Percentiles rank a stretch among this genome's conserved stretches.
Evolutionary conservation across 2,888 invertebrate genomes (phyloP).

Genomic region (Calameuta filiformis): DNA sequence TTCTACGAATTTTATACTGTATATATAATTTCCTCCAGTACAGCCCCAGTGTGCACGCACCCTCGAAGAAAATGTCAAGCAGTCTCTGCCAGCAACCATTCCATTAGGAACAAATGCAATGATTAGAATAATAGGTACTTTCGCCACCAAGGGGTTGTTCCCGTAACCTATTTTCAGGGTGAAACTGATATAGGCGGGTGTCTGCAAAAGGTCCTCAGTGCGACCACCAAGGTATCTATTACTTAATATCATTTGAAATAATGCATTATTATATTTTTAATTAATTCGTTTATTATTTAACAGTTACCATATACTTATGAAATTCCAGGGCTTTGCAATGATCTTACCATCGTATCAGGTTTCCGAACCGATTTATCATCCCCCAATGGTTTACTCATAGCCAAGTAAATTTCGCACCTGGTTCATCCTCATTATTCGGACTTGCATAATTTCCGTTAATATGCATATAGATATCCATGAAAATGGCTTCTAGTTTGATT

Average conservation of each 20-base stretch:
- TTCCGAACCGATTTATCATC: not conserved
- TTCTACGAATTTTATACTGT: not conserved
- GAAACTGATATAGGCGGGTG: not conserved
- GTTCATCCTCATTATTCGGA: not conserved
- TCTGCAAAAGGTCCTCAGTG: not conserved
- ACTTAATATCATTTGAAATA: not conserved
- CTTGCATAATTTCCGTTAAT: not conserved
- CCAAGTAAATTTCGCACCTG: not conserved
- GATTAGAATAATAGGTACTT: slow-evolving; percentile 22
- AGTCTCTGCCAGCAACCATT: not conserved
- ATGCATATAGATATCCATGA: not conserved
- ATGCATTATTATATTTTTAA: not conserved
- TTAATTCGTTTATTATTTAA: not conserved
- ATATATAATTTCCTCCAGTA: not conserved
- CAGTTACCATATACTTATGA: not conserved
- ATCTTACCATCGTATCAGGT: not conserved
- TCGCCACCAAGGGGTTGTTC: slow-evolving; percentile 9
- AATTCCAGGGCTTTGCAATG: not conserved
- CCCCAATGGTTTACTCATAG: not conserved
- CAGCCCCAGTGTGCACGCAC: not conserved
- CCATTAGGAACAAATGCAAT: slow-evolving; percentile 8
- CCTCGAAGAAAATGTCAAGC: slow-evolving; percentile 1
- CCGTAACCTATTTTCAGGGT: slow-evolving; percentile 18
- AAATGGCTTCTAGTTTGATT: slow-evolving; percentile 4
- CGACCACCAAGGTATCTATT: not conserved